Evolutionary conservation across 35 echinoderm and acorn worm species (phyloP).

Genomic region (Heliocidaris tuberculata): DNA sequence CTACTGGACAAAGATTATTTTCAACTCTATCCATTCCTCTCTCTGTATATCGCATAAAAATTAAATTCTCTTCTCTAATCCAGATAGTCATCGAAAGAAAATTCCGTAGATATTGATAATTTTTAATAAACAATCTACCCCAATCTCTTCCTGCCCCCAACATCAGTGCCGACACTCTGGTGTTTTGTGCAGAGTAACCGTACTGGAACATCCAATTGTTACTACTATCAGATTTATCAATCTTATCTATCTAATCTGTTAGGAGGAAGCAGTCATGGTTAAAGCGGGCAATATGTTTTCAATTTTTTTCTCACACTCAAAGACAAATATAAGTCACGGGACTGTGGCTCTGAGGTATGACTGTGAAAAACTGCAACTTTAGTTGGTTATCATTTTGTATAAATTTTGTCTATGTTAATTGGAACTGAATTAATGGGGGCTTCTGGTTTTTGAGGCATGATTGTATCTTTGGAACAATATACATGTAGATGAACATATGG

Average conservation of each 20-base stretch:
- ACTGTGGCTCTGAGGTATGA: not conserved
- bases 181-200: not conserved
- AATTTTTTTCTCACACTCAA: constrained; percentile 14
- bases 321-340: not conserved
- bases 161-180: not conserved
- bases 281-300: not conserved
- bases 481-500: not conserved
- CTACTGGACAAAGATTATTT: not conserved
- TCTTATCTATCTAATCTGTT: not conserved
- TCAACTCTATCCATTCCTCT: not conserved
- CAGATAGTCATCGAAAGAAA: not conserved
- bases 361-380: not conserved
- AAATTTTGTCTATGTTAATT: not conserved
- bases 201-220: not conserved
- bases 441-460: not conserved
- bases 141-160: not conserved
- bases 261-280: not conserved
- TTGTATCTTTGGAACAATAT: not conserved
- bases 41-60: not conserved
- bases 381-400: not conserved
- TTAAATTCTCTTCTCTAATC: not conserved
- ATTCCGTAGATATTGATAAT: not conserved
- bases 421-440: not conserved
- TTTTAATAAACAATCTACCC: not conserved
- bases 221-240: not conserved